Percentiles rank a stretch among this genome's conserved stretches.
Evolutionary conservation across 2,888 invertebrate genomes (phyloP).

Genomic region (Chironomus riparius): DNA sequence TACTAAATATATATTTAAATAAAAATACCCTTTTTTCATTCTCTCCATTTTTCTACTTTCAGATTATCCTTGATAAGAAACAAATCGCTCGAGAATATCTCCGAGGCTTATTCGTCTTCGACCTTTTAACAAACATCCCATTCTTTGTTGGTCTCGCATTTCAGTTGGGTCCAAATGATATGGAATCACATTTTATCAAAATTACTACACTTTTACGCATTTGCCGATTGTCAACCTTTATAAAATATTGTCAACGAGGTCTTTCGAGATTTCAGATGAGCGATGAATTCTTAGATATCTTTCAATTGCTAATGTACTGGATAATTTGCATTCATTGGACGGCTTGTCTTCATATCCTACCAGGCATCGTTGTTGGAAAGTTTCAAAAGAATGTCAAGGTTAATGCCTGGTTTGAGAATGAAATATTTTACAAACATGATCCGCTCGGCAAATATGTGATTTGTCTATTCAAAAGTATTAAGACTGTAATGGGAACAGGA

Average conservation of each 20-base stretch:
- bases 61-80: slow-evolving; percentile 4
- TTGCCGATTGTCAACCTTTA: not conserved
- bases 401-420: slow-evolving; percentile 7
- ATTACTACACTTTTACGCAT: not conserved
- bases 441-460: slow-evolving; percentile 1
- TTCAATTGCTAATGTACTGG: not conserved
- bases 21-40: not conserved
- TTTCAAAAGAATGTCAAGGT: not conserved
- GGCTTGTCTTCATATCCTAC: not conserved
- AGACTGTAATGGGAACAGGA: slow-evolving; percentile 17
- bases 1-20: not conserved
- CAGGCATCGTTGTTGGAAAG: not conserved
- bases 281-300: not conserved
- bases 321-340: slow-evolving; percentile 18
- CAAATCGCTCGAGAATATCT: slow-evolving; percentile 12
- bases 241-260: not conserved
- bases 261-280: not conserved
- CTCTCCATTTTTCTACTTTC: not conserved
- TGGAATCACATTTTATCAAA: slow-evolving; percentile 17
- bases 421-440: not conserved
- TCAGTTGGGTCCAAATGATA: not conserved
- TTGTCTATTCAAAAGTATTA: slow-evolving; percentile 11
- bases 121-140: slow-evolving; percentile 18
- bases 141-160: not conserved
- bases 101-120: slow-evolving; percentile 5